A percentile compares a stretch with the other conserved stretches of the same genome.
Conservation (phyloP, 2,113 vertebrate species). For the Mus pahari region DNA sequence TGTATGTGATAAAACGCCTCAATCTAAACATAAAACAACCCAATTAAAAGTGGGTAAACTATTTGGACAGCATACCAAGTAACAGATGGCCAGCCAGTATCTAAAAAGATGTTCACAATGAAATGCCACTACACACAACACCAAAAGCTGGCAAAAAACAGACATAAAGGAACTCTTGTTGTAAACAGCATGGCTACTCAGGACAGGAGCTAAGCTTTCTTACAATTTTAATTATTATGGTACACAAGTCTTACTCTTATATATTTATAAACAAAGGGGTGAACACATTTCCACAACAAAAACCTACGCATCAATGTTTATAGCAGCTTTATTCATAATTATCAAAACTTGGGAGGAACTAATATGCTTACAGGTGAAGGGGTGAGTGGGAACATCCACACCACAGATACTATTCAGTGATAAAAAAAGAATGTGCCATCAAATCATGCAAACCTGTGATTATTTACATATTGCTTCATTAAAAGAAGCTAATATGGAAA, state of each 20-base stretch:
- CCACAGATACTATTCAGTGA: neutral
- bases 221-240: neutral
- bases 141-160: neutral
- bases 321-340: neutral
- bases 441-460: neutral
- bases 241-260: neutral
- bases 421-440: neutral
- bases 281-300: conserved; percentile 17
- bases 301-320: neutral
- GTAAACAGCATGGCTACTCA: neutral
- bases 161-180: neutral
- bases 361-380: neutral
- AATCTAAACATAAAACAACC: neutral
- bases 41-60: neutral
- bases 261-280: neutral
- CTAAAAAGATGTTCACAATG: neutral
- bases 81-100: neutral
- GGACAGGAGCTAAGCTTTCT: neutral
- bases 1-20: neutral
- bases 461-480: neutral
- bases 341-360: neutral
- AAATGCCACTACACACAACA: neutral
- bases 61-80: neutral
- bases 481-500: conserved; percentile 19
- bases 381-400: neutral